phyloP scores from a whole-genome alignment of 2,113 vertebrate species.

The Mungos mungo region DNA sequence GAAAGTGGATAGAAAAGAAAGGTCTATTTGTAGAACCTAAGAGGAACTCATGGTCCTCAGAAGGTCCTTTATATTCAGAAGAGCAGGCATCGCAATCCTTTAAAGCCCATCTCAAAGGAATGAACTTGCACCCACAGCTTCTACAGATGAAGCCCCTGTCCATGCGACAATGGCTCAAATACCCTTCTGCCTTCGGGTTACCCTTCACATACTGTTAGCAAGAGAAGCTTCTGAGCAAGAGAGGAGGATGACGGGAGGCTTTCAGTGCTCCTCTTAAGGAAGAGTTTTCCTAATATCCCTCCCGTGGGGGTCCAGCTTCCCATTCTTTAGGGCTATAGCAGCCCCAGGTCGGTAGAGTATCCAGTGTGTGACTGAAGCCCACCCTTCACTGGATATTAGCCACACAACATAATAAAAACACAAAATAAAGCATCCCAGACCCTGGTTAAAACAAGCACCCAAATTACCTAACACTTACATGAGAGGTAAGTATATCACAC shows the following conservation, averaged over 20 bases:
- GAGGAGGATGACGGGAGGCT: not conserved
- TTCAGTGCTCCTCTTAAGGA: not conserved
- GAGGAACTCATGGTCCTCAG: not conserved
- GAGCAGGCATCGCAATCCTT: not conserved
- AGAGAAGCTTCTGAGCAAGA: not conserved
- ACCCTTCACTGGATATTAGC: not conserved
- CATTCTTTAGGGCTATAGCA: not conserved
- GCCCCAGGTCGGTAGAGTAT: not conserved
- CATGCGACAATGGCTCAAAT: not conserved
- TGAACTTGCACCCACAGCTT: not conserved
- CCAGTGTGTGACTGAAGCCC: not conserved
- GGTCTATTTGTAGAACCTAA: not conserved
- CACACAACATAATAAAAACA: not conserved
- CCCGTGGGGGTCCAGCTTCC: not conserved
- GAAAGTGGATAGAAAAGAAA: not conserved
- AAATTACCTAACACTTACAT: not conserved
- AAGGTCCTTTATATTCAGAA: not conserved
- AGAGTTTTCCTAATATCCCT: not conserved
- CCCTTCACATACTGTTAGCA: not conserved
- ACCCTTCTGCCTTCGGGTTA: not conserved
- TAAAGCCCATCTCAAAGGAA: not conserved
- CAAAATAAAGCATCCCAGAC: not conserved
- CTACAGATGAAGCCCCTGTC: not conserved
- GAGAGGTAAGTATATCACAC: not conserved
- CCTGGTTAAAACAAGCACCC: not conserved